Conservation (phyloP, 2,113 vertebrate genomes). For the Xiphophorus couchianus region DNA sequence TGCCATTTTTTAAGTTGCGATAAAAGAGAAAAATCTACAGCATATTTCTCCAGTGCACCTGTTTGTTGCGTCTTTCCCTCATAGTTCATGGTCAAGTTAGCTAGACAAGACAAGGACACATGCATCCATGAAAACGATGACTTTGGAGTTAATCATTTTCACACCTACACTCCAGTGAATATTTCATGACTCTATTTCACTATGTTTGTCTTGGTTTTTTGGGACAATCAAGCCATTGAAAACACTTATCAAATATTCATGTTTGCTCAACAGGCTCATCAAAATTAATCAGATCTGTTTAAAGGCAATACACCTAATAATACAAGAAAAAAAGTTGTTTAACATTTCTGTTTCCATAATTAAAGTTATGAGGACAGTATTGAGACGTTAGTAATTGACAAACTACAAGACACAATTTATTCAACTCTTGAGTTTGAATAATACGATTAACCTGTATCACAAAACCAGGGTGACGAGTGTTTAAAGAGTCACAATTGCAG, state of each 20-base stretch:
- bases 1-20: neutral
- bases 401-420: conserved; percentile 41
- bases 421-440: conserved; percentile 38
- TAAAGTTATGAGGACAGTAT: conserved; percentile 46
- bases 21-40: neutral
- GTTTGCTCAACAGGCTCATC: conserved; percentile 87
- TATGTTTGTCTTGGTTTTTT: conserved; percentile 96
- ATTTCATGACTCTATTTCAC: conserved; percentile 96
- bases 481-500: neutral
- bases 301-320: conserved; percentile 55
- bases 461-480: neutral
- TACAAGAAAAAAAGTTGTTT: conserved; percentile 40
- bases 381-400: conserved; percentile 46
- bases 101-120: conserved; percentile 35
- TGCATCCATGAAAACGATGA: conserved; percentile 82
- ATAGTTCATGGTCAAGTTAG: conserved; percentile 42
- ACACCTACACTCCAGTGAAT: conserved; percentile 90
- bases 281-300: conserved; percentile 82
- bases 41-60: conserved; percentile 1
- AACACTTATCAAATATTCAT: conserved; percentile 97
- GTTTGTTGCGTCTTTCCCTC: conserved; percentile 11
- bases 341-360: conserved; percentile 69
- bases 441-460: conserved; percentile 1
- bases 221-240: conserved; percentile 93
- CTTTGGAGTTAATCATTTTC: conserved; percentile 90